Evolutionary conservation across 2,113 vertebrate species (phyloP), one percentile per base, ranked within the genome.

Genomic region (Deroptyus accipitrinus): DNA sequence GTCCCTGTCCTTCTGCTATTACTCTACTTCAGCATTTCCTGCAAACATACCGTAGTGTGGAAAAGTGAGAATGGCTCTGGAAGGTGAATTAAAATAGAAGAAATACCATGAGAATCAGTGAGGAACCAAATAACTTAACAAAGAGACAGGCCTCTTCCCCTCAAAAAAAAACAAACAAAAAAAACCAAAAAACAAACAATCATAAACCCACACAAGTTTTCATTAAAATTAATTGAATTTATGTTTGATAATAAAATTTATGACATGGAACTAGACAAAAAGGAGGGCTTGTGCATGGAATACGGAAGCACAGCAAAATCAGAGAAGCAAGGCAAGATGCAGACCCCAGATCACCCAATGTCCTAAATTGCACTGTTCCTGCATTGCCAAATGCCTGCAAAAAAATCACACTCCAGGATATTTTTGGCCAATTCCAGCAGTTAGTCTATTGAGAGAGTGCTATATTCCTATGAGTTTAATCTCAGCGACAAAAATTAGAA

Each of bases 81-180:
- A 62, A 54, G 14, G 7, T 35, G 27, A 83, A 11, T 2, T 51
- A 69, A 68, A 79, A 90, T n/a, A 88, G 59, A 57, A 51, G 13
- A 54, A 72, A 44, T 41, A 35, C 1, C 13, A 61, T 12, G 33
- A 80, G 44, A 80, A 64, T 5, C 12, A 48, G 16, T 13, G n/a
- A 83, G 64, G 55, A 81, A 44, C 4, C 7, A 24, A 48, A 74
- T 8, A 3, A 10, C 12, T 88, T 73, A 75, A 10, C 23, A 19
- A 5, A 73, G 3, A 62, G 3, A 5, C 19, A 69, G 14, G 12
- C 15, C 13, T 5, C 3, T 2, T 39, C 3, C 3, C 1, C 7
- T 0, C 0, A 1, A 31, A 31, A 59, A 78, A 42, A 37, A 35
- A 49, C n/a, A n/a, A n/a, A n/a, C n/a, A 11, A 17, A 3, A 12